These are phyloP conservation scores for Myripristis jacobus DNA, from an alignment of 2,797 vertebrate genomes.

Conservation along the genomic window DNA sequence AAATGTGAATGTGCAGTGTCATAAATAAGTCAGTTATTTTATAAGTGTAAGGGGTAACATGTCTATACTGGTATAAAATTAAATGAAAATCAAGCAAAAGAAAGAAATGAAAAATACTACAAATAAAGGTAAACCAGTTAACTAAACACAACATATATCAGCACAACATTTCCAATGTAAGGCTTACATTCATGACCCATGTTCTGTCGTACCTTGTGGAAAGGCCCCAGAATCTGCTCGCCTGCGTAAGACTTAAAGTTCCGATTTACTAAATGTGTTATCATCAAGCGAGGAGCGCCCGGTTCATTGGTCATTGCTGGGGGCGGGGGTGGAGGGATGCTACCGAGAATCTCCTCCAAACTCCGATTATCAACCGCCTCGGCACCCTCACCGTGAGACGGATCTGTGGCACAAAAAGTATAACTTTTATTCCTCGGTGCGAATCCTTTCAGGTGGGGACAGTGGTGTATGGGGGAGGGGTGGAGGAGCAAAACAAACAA, in stretches of 20 bases:
- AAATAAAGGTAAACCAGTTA: constrained; percentile 35
- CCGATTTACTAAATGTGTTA: constrained; percentile 97
- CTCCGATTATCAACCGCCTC: constrained; percentile 89
- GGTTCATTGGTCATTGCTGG: constrained; percentile 98
- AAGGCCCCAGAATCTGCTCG: constrained; percentile 94
- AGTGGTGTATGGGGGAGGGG: constrained; percentile 77
- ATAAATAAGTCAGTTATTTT: constrained; percentile 5
- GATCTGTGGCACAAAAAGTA: constrained; percentile 80
- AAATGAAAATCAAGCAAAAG: constrained; percentile 35
- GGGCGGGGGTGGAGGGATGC: constrained; percentile 96
- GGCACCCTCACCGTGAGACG: constrained; percentile 76
- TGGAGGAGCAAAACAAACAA: constrained; percentile 72
- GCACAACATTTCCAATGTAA: constrained; percentile 39
- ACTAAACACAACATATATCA: constrained; percentile 36
- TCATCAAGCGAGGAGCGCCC: constrained; percentile 98
- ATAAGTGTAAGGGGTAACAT: neutral
- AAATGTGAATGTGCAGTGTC: neutral
- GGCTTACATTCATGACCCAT: constrained; percentile 37
- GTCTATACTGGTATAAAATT: neutral
- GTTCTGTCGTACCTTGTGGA: constrained; percentile 92
- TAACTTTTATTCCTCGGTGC: constrained; percentile 77
- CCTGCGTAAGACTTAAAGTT: constrained; percentile 99
- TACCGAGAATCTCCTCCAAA: constrained; percentile 97
- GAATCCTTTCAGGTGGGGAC: constrained; percentile 79
- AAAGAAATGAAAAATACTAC: constrained; percentile 9